Percentiles rank a stretch among this genome's conserved stretches.
Conservation (phyloP, 2,113 vertebrate species). For the Pedetes capensis region DNA sequence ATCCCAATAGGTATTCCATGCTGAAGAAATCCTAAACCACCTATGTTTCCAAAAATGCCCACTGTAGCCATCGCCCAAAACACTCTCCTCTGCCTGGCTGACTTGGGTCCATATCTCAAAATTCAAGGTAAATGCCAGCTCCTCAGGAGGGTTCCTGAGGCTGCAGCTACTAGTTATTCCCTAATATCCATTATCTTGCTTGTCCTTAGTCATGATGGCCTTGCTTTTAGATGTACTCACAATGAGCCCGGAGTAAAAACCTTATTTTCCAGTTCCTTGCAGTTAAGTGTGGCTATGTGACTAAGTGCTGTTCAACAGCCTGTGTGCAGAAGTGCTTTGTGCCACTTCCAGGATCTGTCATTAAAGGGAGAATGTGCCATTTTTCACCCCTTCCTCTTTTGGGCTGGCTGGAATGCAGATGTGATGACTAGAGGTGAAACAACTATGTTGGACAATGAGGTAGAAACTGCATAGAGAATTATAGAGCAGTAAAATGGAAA, state of each 20-base stretch:
- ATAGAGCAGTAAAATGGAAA: neutral
- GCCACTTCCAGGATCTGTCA: neutral
- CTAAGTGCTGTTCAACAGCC: neutral
- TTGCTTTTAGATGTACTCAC: neutral
- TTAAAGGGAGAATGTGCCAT: neutral
- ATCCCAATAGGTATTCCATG: neutral
- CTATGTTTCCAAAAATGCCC: neutral
- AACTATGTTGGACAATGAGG: neutral
- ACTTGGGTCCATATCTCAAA: neutral
- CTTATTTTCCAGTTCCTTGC: neutral
- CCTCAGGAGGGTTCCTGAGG: neutral
- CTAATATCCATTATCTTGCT: neutral
- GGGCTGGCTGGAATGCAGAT: neutral
- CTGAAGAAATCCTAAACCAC: neutral
- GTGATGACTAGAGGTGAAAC: neutral
- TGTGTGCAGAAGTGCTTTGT: neutral
- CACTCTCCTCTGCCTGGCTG: neutral
- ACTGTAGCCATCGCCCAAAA: neutral
- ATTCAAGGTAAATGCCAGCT: neutral
- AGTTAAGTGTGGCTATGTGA: neutral
- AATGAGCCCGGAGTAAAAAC: conserved; percentile 5
- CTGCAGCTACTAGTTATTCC: neutral
- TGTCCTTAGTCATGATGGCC: neutral
- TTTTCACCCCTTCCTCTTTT: neutral
- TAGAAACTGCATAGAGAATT: neutral